Evolutionary conservation across 1,140 invertebrate genomes (phyloP).

Genomic region (Drosophila prosaltans): DNA sequence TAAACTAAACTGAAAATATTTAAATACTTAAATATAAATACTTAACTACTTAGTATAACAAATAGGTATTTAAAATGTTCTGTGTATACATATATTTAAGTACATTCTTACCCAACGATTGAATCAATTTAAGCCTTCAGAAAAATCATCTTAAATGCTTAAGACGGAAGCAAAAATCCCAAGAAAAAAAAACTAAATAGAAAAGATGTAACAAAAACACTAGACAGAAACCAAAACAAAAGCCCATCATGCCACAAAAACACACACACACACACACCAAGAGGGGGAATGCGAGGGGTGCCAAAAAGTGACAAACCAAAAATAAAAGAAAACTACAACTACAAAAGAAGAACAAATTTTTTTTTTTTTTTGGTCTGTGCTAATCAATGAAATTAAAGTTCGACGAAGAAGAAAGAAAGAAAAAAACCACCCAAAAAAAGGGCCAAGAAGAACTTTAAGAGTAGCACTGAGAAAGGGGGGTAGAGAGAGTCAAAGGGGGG

Average conservation of each 20-base stretch:
- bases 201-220: constrained; percentile 25
- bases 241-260: constrained; percentile 36
- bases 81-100: not conserved
- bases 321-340: constrained; percentile 53
- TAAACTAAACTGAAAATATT: not conserved
- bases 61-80: not conserved
- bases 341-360: constrained; percentile 26
- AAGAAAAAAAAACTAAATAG: constrained; percentile 26
- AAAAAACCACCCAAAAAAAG: constrained; percentile 25
- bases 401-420: constrained; percentile 34
- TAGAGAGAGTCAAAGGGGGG: not conserved
- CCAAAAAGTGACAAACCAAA: constrained; percentile 66
- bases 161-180: constrained; percentile 26
- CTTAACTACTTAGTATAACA: not conserved
- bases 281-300: constrained; percentile 18
- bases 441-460: constrained; percentile 56
- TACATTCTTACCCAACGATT: constrained; percentile 23
- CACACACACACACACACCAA: constrained; percentile 38
- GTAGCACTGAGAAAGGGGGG: not conserved
- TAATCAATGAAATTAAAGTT: constrained; percentile 82
- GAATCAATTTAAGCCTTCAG: constrained; percentile 35
- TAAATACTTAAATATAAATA: not conserved
- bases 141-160: constrained; percentile 45
- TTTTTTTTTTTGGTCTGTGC: constrained; percentile 50
- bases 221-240: constrained; percentile 50